Percentiles rank a stretch among this genome's conserved stretches.
These are phyloP conservation scores for Melanotaenia parkinsoni DNA, from an alignment of 2,797 vertebrate genomes.

Conservation along the genomic window DNA sequence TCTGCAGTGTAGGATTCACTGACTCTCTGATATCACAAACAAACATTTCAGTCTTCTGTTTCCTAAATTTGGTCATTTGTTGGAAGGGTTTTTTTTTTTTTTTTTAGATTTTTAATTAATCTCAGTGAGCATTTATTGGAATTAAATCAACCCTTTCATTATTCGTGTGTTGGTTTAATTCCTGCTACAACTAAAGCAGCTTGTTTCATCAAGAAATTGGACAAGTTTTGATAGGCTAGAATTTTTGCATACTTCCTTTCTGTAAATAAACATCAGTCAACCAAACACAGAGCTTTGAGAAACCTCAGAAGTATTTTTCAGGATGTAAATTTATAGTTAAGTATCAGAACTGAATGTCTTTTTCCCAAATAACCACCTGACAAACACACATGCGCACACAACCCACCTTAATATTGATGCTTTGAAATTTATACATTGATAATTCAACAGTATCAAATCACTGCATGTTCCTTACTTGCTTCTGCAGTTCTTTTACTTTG, in stretches of 20 bases:
- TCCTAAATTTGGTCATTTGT: neutral
- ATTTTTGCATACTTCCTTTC: neutral
- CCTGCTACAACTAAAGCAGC: neutral
- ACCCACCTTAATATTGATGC: too few species aligned
- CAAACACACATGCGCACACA: too few species aligned
- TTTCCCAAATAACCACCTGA: too few species aligned
- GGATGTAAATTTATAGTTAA: too few species aligned
- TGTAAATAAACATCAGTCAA: neutral
- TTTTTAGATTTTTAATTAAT: neutral
- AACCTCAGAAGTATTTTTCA: neutral
- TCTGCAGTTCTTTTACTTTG: too few species aligned
- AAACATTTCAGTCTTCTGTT: neutral
- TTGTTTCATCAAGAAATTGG: neutral
- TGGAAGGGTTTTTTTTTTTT: neutral
- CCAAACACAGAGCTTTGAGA: neutral
- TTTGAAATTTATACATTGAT: too few species aligned
- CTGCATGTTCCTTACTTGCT: neutral
- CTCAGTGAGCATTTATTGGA: neutral
- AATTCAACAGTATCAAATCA: neutral
- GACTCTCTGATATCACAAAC: slow-evolving; percentile 2
- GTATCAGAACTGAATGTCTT: too few species aligned
- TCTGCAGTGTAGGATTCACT: slow-evolving; percentile 3
- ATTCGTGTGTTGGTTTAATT: neutral
- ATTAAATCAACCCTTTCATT: neutral
- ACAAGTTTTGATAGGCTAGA: neutral